Conservation (phyloP, 1,140 invertebrate species). For the Drosophila navojoa region DNA sequence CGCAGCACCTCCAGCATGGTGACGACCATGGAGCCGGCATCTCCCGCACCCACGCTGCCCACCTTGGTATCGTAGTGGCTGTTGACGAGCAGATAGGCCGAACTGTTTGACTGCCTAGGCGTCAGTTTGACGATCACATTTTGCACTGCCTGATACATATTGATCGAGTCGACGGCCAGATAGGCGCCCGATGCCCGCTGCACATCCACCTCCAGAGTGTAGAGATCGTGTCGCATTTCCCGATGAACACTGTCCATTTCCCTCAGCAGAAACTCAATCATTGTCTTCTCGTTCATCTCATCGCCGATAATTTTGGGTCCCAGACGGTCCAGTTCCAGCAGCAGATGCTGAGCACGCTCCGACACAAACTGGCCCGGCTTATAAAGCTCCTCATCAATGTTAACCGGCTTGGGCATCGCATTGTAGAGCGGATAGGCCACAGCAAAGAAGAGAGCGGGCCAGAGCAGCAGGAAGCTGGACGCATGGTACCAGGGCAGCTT, state of each 20-base stretch:
- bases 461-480: slow-evolving; percentile 61
- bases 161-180: slow-evolving; percentile 91
- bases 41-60: slow-evolving; percentile 92
- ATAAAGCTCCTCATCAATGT: slow-evolving; percentile 48
- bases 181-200: slow-evolving; percentile 89
- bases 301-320: slow-evolving; percentile 88
- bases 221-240: slow-evolving; percentile 56
- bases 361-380: slow-evolving; percentile 63
- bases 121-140: slow-evolving; percentile 92
- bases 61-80: slow-evolving; percentile 97
- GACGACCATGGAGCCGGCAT: slow-evolving; percentile 89
- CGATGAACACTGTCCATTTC: slow-evolving; percentile 54
- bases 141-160: slow-evolving; percentile 88
- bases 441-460: slow-evolving; percentile 66
- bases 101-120: slow-evolving; percentile 78
- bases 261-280: slow-evolving; percentile 85
- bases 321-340: slow-evolving; percentile 88
- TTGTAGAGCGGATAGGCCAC: slow-evolving; percentile 67
- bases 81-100: slow-evolving; percentile 91
- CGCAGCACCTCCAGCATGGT: slow-evolving; percentile 95
- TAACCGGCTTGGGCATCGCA: slow-evolving; percentile 57
- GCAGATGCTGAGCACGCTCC: slow-evolving; percentile 77
- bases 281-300: slow-evolving; percentile 87
- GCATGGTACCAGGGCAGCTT: slow-evolving; percentile 71
- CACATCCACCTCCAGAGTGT: slow-evolving; percentile 68